Base-by-base conservation (phyloP, 1,140 invertebrate genomes). In the Aricia agestis region DNA sequence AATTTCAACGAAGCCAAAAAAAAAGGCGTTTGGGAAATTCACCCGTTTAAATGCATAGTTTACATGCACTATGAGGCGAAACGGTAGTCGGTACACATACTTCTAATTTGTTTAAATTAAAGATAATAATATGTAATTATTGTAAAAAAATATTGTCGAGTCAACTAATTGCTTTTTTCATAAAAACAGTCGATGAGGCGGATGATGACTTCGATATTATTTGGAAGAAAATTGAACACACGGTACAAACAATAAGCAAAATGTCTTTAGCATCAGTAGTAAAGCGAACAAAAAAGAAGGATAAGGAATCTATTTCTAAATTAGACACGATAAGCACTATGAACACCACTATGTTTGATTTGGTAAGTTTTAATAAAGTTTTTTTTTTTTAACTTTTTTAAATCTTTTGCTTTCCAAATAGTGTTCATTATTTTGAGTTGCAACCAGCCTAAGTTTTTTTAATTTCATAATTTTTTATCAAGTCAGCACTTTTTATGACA, bases 261-360 rank as follows among this genome's bases (percentile, higher is more conserved):
- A 86, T 83, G 69, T 68, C 82, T 6, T 74, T 72, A 10, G 85
- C 89, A 6, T 84, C 87, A 10, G 79, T 80, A 31, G 87, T 85
- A n/a, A 91, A 85, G 78, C 74, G 69, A 6, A 78, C 78, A 19
- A 91, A 89, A 66, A 91, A 88, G 71, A 88, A 88, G 70, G 87
- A 85, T 74, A 82, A 69, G 70, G 79, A 82, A 10, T 72, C 82
- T 4, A 79, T 72, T 19, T 83, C 87, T 36, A 36, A 36, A 36
- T 36, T 52, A 52, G 45, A 52, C 9, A 15, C 13, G 10, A 9
- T 52, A 52, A 52, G 45, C 45, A 36, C 2, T 36, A 13, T 52
- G 13, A 11, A 52, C 4, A 52, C 10, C 11, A 52, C 45, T 52
- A 52, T 52, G 10, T 52, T 52, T 11, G 45, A 52, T 15, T 52